These are phyloP conservation scores for Odontomachus brunneus DNA, from an alignment of 1,140 invertebrate genomes.

Conservation along the genomic window DNA sequence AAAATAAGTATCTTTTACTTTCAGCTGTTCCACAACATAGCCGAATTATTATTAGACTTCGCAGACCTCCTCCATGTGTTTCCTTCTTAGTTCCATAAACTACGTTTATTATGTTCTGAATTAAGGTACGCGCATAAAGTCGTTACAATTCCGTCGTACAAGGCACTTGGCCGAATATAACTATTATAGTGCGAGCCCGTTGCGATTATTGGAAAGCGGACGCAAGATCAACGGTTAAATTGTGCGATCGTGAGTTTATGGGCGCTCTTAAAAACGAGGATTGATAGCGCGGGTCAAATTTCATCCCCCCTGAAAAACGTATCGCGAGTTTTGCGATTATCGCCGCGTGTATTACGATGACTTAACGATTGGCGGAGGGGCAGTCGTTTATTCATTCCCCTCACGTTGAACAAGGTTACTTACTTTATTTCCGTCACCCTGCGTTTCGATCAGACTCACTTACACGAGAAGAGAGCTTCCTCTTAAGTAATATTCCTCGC, in stretches of 20 bases:
- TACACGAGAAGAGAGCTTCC: too few relatives aligned
- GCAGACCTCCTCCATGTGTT: too few relatives aligned
- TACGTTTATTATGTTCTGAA: not conserved
- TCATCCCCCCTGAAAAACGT: not conserved
- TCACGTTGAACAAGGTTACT: too few relatives aligned
- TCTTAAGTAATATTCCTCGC: too few relatives aligned
- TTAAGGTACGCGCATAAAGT: not conserved
- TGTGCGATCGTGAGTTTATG: slow-evolving; percentile 58
- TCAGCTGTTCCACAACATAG: too few relatives aligned
- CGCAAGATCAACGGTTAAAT: slow-evolving; percentile 52
- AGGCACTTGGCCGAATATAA: slow-evolving; percentile 32
- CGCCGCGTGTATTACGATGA: not conserved
- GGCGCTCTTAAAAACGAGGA: slow-evolving; percentile 55
- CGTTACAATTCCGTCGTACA: not conserved
- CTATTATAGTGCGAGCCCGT: not conserved
- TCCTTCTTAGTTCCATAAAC: slow-evolving; percentile 1
- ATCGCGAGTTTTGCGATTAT: slow-evolving; percentile 17
- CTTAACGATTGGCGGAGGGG: too few relatives aligned
- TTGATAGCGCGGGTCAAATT: slow-evolving; percentile 57
- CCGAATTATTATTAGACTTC: too few relatives aligned
- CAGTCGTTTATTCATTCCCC: not conserved
- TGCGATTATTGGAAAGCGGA: not conserved
- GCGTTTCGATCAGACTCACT: too few relatives aligned
- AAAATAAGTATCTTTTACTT: too few relatives aligned
- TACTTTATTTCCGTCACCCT: too few relatives aligned